phyloP scores from a whole-genome alignment of 2,797 vertebrate genomes.

The Odontamblyopus lacepedii region DNA sequence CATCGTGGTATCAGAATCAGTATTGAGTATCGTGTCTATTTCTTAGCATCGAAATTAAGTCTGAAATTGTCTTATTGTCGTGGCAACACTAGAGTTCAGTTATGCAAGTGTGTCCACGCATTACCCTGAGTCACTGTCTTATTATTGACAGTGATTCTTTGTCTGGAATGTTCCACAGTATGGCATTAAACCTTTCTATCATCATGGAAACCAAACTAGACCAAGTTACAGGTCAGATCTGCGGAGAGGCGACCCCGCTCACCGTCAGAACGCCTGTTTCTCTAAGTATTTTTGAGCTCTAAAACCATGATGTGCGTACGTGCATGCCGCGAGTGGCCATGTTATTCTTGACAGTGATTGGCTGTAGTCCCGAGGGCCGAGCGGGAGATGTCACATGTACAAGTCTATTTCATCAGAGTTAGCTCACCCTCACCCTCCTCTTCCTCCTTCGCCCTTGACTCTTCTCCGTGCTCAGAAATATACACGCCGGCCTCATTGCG shows the following conservation, averaged over 20 bases:
- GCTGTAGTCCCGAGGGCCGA: constrained; percentile 34
- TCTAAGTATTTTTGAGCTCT: too few species aligned
- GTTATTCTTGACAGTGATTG: constrained; percentile 42
- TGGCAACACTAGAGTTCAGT: too few species aligned
- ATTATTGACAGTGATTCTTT: constrained; percentile 37
- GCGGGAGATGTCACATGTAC: constrained; percentile 35
- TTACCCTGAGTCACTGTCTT: constrained; percentile 37
- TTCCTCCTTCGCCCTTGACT: constrained; percentile 46
- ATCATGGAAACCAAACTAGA: too few species aligned
- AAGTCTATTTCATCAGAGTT: constrained; percentile 57
- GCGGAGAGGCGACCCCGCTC: too few species aligned
- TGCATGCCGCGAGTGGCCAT: constrained; percentile 32
- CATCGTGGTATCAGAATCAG: too few species aligned
- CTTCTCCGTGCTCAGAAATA: constrained; percentile 34
- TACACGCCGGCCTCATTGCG: constrained; percentile 8
- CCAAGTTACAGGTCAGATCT: too few species aligned
- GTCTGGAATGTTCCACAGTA: too few species aligned
- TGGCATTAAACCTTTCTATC: too few species aligned
- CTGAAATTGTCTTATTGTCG: not conserved
- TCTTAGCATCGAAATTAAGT: too few species aligned
- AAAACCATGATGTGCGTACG: not conserved
- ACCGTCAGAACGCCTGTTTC: too few species aligned
- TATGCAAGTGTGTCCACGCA: not conserved
- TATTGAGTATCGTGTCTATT: too few species aligned
- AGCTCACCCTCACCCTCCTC: constrained; percentile 40